Evolutionary conservation across 2,113 vertebrate species (phyloP), one percentile per base, ranked within the genome.

Genomic region (Hippocampus comes): DNA sequence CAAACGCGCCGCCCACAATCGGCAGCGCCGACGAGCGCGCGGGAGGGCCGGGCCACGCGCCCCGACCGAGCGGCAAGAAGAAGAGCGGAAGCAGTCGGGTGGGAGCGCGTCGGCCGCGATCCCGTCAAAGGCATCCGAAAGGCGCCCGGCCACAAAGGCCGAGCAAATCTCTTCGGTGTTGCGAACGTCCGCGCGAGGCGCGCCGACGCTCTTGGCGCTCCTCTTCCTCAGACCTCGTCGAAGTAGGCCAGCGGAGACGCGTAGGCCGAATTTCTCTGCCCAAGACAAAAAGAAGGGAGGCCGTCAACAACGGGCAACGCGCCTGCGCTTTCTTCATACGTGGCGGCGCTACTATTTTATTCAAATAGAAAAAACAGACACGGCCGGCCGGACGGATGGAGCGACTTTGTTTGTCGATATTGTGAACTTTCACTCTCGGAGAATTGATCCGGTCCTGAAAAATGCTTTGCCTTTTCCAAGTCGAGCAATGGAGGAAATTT

Each of bases 231-330:
- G 80, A 94, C 93, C 79, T 94, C 93, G 84, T 94, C 92, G 72
- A 91, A 92, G 82, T 78, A 93, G 69, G 90, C 88, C 93, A 93
- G 92, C 84, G 93, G 93, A 86, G 88, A 86, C 92, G 93, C 90
- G 87, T 92, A 93, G 1, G 92, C 91, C 10, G 93, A 93, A 83
- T 94, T 94, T 63, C 93, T 85, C 93, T 94, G 87, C n/a, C 89
- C 87, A 74, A 84, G 67, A 79, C 80, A 20, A 76, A 60, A 42
- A 41, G 2, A 38, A 15, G n/a, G n/a, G n/a, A 46, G 1, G 21
- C 5, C n/a, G 43, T 48, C 23, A 48, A 48, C 15, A 66, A 30
- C 15, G 5, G 6, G 48, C 15, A 6, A 38, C 34, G 5, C 2
- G 34, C 34, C 34, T 4, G 30, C 34, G 34, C 34, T 38, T 38